Percentiles rank a stretch among this genome's conserved stretches.
phyloP scores from a whole-genome alignment of 2,113 vertebrate species.

The Seriola rivoliana region DNA sequence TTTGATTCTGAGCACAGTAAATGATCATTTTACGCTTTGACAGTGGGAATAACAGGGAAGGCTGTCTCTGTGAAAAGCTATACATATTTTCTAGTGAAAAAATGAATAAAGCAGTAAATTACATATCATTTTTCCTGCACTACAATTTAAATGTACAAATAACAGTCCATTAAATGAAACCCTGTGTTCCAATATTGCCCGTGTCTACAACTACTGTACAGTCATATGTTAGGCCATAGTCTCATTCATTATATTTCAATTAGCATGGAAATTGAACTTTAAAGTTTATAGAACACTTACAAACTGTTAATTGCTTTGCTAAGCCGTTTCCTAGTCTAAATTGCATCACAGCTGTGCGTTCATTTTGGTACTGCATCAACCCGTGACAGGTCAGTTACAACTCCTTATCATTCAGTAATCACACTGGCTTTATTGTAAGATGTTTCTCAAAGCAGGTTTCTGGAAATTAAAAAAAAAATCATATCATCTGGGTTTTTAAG shows the following conservation, averaged over 20 bases:
- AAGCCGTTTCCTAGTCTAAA: slow-evolving; percentile 47
- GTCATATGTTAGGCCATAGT: slow-evolving; percentile 27
- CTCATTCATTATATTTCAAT: slow-evolving; percentile 48
- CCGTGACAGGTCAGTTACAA: slow-evolving; percentile 57
- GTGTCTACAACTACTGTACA: slow-evolving; percentile 38
- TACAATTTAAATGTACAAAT: slow-evolving; percentile 35
- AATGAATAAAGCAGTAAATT: slow-evolving; percentile 29
- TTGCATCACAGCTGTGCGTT: slow-evolving; percentile 51
- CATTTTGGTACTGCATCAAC: slow-evolving; percentile 45
- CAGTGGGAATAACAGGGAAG: not conserved
- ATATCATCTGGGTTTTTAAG: not conserved
- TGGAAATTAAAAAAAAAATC: not conserved
- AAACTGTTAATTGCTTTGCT: slow-evolving; percentile 41
- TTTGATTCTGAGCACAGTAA: not conserved
- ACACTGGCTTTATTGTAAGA: slow-evolving; percentile 37
- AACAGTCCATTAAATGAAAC: slow-evolving; percentile 26
- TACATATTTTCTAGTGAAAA: slow-evolving; percentile 12
- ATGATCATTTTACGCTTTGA: not conserved
- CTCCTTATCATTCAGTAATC: slow-evolving; percentile 36
- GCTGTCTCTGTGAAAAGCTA: not conserved
- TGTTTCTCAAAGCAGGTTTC: not conserved
- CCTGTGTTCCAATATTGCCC: slow-evolving; percentile 15
- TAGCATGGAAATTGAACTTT: slow-evolving; percentile 32
- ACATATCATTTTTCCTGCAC: slow-evolving; percentile 21
- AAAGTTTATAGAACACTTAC: slow-evolving; percentile 29